phyloP scores from a whole-genome alignment of 92 coral and sea anemone species.

The Phymanthus crucifer region DNA sequence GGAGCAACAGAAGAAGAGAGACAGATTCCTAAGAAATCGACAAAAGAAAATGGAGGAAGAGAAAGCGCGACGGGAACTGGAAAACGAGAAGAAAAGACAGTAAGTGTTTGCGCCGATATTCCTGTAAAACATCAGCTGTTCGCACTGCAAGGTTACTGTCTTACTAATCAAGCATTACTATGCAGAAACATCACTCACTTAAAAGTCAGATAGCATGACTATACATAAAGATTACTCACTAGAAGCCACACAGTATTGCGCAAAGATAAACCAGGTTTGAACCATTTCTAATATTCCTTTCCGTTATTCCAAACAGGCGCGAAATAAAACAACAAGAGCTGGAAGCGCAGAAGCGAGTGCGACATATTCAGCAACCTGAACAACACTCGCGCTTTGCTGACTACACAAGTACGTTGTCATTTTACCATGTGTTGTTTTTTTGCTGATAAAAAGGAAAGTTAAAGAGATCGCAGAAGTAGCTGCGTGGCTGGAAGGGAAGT shows the following conservation, averaged over 20 bases:
- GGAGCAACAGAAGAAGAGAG: conserved; percentile 78
- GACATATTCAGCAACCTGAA: conserved; percentile 49
- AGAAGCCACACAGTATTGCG: no score
- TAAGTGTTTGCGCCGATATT: no score
- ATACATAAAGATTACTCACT: no score
- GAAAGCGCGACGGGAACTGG: conserved; percentile 73
- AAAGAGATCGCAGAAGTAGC: not conserved
- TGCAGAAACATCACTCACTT: no score
- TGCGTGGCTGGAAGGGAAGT: no score
- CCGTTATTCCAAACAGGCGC: conserved; percentile 9
- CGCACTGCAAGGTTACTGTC: no score
- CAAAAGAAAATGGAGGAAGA: conserved; percentile 91
- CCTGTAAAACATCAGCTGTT: no score
- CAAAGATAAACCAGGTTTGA: no score
- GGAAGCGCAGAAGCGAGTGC: conserved; percentile 69
- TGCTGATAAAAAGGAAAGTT: not conserved
- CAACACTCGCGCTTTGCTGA: conserved; percentile 56
- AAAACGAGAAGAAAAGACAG: conserved; percentile 83
- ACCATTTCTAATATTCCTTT: not conserved
- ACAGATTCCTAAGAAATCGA: conserved; percentile 69
- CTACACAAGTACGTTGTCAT: conserved; percentile 23
- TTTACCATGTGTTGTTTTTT: not conserved
- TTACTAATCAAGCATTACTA: no score
- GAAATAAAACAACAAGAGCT: conserved; percentile 48
- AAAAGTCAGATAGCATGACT: no score